Evolutionary conservation across 2,113 vertebrate genomes (phyloP), one percentile per base, ranked within the genome.

Genomic region (Caloenas nicobarica): DNA sequence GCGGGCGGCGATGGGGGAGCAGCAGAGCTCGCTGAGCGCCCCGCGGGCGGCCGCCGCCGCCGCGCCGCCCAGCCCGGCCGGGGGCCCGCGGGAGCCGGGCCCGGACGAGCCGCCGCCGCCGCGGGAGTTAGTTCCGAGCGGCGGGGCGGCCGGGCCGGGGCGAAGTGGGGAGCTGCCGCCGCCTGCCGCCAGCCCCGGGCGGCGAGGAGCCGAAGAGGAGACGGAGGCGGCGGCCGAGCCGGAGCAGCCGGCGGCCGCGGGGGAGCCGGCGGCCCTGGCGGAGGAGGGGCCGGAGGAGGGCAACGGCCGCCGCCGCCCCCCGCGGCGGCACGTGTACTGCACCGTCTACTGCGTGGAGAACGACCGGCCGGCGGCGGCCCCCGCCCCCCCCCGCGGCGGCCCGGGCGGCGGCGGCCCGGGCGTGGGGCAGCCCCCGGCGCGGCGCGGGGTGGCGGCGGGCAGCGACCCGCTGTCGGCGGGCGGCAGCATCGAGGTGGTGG

Each of bases 261-360:
- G 74, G 33, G 81, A 82, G 11, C 60, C 89, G 19, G 54, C 65
- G 81, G 81, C 74, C 83, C 26, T 81, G 83, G 74, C 57, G 42
- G 86, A 66, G 44, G 95, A 70, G 50, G 90, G 70, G 42, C 72
- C 76, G 88, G 97, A 94, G 76, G 54, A 73, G 42, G 79, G 76
- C 51, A 91, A 29, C 26, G 89, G 74, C 73, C 61, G 92, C 53
- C 95, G 89, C 76, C 96, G 61, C 58, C 79, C 94, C 11, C 70
- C 94, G 33, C 96, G 97, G 92, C 97, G 98, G 48, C 99, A 98
- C 81, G 97, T 99, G 60, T 99, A 99, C 57, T 99, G 99, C 97
- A 98, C 98, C 1, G 99, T 99, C 24, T 98, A 98, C 95, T 98
- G 97, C 74, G 98, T 98, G 95, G 98, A 98, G 95, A 98, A 95